Conservation (phyloP, 2,797 vertebrate species). For the Sphenodon punctatus region DNA sequence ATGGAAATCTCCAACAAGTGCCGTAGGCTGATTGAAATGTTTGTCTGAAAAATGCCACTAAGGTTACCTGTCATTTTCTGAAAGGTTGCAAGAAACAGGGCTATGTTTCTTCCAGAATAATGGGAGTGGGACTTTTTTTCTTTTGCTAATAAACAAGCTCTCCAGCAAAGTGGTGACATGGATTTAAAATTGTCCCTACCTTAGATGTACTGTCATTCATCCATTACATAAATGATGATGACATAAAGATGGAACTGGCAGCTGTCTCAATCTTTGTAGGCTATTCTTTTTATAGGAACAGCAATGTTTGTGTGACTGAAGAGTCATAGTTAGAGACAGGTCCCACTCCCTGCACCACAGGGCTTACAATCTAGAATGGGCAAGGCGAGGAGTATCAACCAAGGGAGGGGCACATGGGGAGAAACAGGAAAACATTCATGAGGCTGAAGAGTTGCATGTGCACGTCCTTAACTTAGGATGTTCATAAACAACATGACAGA, state of each 20-base stretch:
- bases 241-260: background rate
- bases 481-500: too few species aligned
- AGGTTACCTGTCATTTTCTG: background rate
- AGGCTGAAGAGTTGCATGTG: too few species aligned
- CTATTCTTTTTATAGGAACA: too few species aligned
- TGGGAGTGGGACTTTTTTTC: background rate
- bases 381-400: too few species aligned
- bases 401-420: too few species aligned
- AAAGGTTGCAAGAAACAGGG: background rate
- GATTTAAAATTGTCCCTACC: background rate
- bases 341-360: too few species aligned
- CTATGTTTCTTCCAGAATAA: background rate
- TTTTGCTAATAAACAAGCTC: background rate
- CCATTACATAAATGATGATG: background rate
- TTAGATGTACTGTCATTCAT: background rate
- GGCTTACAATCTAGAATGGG: too few species aligned
- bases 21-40: background rate
- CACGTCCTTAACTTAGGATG: too few species aligned
- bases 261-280: background rate
- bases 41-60: background rate
- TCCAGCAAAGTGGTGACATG: background rate
- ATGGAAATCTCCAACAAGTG: background rate
- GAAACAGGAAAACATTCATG: too few species aligned
- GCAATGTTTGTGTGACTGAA: too few species aligned
- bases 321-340: too few species aligned